Conservation (phyloP, 2,797 vertebrate species). For the Anabas testudineus region DNA sequence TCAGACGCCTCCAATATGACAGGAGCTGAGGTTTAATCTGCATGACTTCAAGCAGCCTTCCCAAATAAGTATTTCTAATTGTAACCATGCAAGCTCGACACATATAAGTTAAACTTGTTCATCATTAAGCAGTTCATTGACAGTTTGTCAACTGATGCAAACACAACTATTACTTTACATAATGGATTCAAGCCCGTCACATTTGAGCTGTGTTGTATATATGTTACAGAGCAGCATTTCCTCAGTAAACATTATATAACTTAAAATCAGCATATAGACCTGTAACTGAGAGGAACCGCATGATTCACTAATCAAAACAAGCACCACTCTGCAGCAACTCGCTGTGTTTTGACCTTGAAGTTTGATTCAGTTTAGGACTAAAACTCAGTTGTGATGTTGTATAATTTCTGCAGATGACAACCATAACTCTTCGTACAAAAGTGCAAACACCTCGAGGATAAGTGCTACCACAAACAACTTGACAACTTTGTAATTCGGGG, state of each 20-base stretch:
- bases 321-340: neutral
- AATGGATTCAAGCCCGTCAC: neutral
- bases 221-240: neutral
- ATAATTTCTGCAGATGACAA: neutral
- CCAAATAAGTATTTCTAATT: neutral
- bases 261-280: neutral
- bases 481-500: neutral
- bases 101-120: neutral
- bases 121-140: neutral
- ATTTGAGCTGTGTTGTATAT: neutral
- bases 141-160: neutral
- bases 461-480: neutral
- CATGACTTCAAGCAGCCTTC: neutral
- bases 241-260: neutral
- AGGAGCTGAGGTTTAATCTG: conserved; percentile 37
- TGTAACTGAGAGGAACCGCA: neutral
- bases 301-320: conserved; percentile 26
- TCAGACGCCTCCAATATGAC: neutral
- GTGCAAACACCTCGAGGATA: fast-evolving
- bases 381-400: neutral
- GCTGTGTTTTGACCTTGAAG: conserved; percentile 71
- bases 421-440: fast-evolving
- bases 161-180: neutral
- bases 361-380: conserved; percentile 36
- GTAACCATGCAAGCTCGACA: neutral